A percentile compares a stretch with the other conserved stretches of the same genome.
Evolutionary conservation across 2,888 invertebrate genomes (phyloP).

Genomic region (Hydropsyche betteni): DNA sequence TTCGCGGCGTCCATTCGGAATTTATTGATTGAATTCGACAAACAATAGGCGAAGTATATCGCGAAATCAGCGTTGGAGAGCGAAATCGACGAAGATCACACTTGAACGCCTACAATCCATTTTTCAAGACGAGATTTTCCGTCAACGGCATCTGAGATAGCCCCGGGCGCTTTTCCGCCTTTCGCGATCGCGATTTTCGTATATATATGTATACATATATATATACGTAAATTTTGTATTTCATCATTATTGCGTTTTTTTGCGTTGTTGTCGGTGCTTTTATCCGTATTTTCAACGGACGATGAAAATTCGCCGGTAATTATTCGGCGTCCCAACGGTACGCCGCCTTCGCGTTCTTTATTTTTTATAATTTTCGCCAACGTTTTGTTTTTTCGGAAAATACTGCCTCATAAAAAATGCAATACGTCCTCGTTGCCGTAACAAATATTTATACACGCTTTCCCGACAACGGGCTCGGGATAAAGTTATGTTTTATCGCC

Average conservation of each 20-base stretch:
- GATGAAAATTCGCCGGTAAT: slow-evolving; percentile 28
- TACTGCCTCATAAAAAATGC: slow-evolving; percentile 25
- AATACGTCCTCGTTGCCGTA: slow-evolving; percentile 23
- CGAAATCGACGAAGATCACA: slow-evolving; percentile 22
- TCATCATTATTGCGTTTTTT: neutral
- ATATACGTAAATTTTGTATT: too few species aligned
- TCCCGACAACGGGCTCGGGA: neutral
- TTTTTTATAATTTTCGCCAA: slow-evolving; percentile 18
- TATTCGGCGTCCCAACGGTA: slow-evolving; percentile 23
- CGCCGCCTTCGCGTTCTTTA: slow-evolving; percentile 11
- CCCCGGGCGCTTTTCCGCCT: slow-evolving; percentile 15
- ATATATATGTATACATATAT: too few species aligned
- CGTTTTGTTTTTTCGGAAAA: slow-evolving; percentile 24
- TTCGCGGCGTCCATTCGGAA: too few species aligned
- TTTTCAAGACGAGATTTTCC: slow-evolving; percentile 1
- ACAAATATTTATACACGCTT: slow-evolving; percentile 33
- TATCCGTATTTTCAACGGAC: slow-evolving; percentile 11
- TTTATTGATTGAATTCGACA: too few species aligned
- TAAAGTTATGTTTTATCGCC: slow-evolving; percentile 30
- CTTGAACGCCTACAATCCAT: slow-evolving; percentile 12
- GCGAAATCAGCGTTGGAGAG: neutral
- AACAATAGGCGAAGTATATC: neutral
- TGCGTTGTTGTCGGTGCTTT: neutral
- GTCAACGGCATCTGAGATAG: neutral
- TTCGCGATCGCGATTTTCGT: neutral